phyloP scores from a whole-genome alignment of 2,888 invertebrate genomes.

The Scaptomyza cyrtandrae region DNA sequence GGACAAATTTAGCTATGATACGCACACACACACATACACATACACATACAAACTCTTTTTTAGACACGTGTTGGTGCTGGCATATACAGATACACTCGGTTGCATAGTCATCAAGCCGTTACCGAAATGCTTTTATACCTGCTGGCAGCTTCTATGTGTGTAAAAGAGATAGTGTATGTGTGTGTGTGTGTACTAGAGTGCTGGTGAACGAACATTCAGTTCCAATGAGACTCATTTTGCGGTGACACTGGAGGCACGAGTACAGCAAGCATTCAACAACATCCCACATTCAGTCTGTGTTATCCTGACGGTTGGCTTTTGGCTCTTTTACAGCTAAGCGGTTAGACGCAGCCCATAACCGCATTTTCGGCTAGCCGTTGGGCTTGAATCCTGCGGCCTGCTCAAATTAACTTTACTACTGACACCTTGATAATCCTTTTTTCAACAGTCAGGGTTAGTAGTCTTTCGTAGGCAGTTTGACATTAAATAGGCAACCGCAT shows the following conservation, averaged over 20 bases:
- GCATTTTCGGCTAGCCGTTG: slow-evolving; percentile 32
- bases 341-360: slow-evolving; percentile 72
- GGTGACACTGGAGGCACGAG: slow-evolving; percentile 54
- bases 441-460: slow-evolving; percentile 25
- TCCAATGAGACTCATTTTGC: slow-evolving; percentile 78
- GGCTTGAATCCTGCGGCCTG: slow-evolving; percentile 10
- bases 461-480: slow-evolving; percentile 20
- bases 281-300: slow-evolving; percentile 33
- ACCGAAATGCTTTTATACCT: slow-evolving; percentile 76
- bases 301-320: slow-evolving; percentile 53
- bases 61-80: neutral
- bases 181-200: neutral
- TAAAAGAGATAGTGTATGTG: neutral
- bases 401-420: slow-evolving; percentile 75
- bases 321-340: slow-evolving; percentile 76
- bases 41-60: slow-evolving; percentile 6
- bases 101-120: slow-evolving; percentile 50
- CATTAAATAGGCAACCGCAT: slow-evolving; percentile 59
- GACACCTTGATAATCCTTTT: slow-evolving; percentile 78
- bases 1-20: slow-evolving; percentile 31
- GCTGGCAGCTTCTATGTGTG: slow-evolving; percentile 11
- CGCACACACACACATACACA: slow-evolving; percentile 18
- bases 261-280: slow-evolving; percentile 3
- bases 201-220: slow-evolving; percentile 58
- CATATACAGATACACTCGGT: slow-evolving; percentile 14